phyloP scores from a whole-genome alignment of 2,113 vertebrate genomes.

The Picathartes gymnocephalus region DNA sequence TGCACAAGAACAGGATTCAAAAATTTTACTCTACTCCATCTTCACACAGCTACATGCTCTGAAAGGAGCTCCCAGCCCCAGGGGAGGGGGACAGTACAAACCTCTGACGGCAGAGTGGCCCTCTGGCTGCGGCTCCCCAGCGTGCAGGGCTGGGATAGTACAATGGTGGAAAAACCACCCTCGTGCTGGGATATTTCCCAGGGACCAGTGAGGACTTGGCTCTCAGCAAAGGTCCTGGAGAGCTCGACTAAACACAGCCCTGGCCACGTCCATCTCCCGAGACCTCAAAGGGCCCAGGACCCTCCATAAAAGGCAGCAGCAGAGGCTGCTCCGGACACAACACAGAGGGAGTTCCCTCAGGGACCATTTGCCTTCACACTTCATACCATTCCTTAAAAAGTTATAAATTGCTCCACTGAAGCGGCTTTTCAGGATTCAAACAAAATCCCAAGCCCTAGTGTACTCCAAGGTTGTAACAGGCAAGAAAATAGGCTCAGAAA shows the following conservation, averaged over 20 bases:
- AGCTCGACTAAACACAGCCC: not conserved
- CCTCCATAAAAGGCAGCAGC: conserved; percentile 18
- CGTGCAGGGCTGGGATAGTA: not conserved
- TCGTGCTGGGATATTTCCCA: not conserved
- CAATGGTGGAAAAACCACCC: not conserved
- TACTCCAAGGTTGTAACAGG: not conserved
- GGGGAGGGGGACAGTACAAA: not conserved
- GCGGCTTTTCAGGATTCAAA: not conserved
- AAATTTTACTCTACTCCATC: not conserved
- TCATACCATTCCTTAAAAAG: conserved; percentile 48
- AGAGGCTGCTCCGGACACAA: not conserved
- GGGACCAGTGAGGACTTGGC: not conserved
- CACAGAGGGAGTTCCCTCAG: not conserved
- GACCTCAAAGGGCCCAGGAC: not conserved
- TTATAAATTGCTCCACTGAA: not conserved
- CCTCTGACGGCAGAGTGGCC: not conserved
- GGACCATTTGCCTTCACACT: not conserved
- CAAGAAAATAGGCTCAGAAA: not conserved
- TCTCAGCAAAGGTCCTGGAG: not conserved
- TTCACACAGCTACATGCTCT: not conserved
- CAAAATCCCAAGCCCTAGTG: not conserved
- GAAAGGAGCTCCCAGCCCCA: not conserved
- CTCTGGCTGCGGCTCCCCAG: not conserved
- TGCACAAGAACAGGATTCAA: not conserved
- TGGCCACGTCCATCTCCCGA: not conserved